Base-by-base conservation (phyloP, 2,797 vertebrate genomes). In the Micropoecilia bifurca region DNA sequence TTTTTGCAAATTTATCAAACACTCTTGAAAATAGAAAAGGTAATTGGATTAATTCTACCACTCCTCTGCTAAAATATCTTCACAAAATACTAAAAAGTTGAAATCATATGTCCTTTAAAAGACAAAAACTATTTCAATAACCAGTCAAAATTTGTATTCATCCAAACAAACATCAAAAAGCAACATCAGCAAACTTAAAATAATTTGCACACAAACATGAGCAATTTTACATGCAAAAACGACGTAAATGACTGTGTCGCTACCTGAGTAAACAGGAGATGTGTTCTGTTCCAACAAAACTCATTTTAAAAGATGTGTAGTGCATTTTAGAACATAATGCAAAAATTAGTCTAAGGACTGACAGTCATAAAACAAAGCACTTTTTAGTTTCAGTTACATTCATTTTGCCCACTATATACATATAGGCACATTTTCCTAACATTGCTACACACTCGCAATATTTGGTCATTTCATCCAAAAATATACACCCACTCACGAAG, bases 381-480 rank as follows among this genome's bases (percentile, higher is more conserved):
- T 83, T 47, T 80, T 81, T 84, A 68, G 82, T 71, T 57, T 77
- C 22, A 28, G 72, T 81, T 80, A 76, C 75, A 85, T 75, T 55
- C 39, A 78, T n/a, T 25, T 39, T 78, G 4, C 80, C 59, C 46
- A 46, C 73, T 74, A 33, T 39, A 18, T 81, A 57, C 30, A 81
- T 45, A 78, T 39, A 79, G 86, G 84, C 81, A 89, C 82, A 81
- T 57, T 87, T 82, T 61, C 74, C 66, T 74, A 53, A 68, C 75
- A 75, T 82, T 85, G 88, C 91, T 89, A 87, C 77, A 85, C 10
- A 82, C 73, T 88, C 76, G 73, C 78, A 90, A 82, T 86, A 91
- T 91, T 95, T 95, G 94, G 94, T 95, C 95, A 91, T 91, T 25
- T 88, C 73, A 87, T 87, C 77, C 71, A 85, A 87, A 61, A 90